These are phyloP conservation scores for Corydoras sp. DNA, from an alignment of 2,113 vertebrate genomes.

Conservation along the genomic window DNA sequence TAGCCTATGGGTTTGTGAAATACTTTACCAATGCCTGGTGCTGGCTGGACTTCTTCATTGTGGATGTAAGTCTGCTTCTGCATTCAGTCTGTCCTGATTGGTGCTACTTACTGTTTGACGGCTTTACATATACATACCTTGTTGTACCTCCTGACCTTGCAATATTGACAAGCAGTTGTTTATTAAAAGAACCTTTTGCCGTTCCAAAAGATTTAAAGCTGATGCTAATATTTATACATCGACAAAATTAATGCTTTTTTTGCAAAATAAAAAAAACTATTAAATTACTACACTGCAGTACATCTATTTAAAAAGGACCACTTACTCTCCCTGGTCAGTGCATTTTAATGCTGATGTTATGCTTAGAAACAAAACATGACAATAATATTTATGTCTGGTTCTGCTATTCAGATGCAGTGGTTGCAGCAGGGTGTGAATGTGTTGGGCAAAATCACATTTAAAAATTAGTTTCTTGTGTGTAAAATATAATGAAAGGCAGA, in stretches of 20 bases:
- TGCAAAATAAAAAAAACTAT: too few species aligned
- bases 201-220: too few species aligned
- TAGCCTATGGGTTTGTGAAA: slow-evolving; percentile 94
- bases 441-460: slow-evolving; percentile 19
- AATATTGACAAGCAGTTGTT: too few species aligned
- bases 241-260: too few species aligned
- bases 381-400: background rate
- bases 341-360: too few species aligned
- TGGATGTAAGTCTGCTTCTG: slow-evolving; percentile 82
- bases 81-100: slow-evolving; percentile 16
- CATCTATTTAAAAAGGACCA: too few species aligned
- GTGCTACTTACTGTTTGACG: slow-evolving; percentile 4
- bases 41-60: slow-evolving; percentile 99
- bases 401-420: slow-evolving; percentile 12
- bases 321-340: too few species aligned
- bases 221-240: too few species aligned
- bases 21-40: slow-evolving; percentile 99
- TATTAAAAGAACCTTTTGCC: too few species aligned
- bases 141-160: background rate
- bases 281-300: too few species aligned
- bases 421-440: slow-evolving; percentile 38
- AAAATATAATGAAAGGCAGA: slow-evolving; percentile 35
- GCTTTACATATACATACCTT: slow-evolving; percentile 33
- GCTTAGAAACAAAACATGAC: too few species aligned
- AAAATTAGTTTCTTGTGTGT: background rate